These are phyloP conservation scores for Elymnias hypermnestra DNA, from an alignment of 1,140 invertebrate genomes.

Conservation along the genomic window DNA sequence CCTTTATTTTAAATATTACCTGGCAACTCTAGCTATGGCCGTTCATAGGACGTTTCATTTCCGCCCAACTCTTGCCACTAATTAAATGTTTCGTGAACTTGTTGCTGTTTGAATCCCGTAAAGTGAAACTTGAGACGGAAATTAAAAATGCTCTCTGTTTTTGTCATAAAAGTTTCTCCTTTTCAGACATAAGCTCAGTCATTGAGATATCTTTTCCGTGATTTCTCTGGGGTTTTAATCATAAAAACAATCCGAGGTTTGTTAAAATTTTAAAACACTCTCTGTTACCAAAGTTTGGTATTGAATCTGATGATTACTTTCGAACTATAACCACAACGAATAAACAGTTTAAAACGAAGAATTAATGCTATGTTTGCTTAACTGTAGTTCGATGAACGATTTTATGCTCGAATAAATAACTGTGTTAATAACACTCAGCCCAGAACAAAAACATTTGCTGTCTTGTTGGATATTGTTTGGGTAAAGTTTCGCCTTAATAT, in stretches of 20 bases:
- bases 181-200: slow-evolving; percentile 25
- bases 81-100: slow-evolving; percentile 66
- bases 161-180: slow-evolving; percentile 50
- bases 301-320: too few species aligned
- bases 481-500: slow-evolving; percentile 10
- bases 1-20: neutral
- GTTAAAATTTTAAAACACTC: too few species aligned
- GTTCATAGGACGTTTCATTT: slow-evolving; percentile 50
- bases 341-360: neutral
- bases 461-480: slow-evolving; percentile 21
- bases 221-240: neutral
- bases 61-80: slow-evolving; percentile 44
- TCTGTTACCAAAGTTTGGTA: too few species aligned
- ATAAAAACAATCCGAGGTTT: too few species aligned
- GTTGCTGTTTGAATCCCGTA: slow-evolving; percentile 56
- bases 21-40: slow-evolving; percentile 2
- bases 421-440: slow-evolving; percentile 36
- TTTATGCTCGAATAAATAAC: slow-evolving; percentile 53
- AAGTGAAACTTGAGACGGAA: slow-evolving; percentile 47
- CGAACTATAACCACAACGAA: too few species aligned
- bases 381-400: slow-evolving; percentile 36
- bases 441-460: slow-evolving; percentile 39
- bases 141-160: slow-evolving; percentile 52
- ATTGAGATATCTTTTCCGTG: slow-evolving; percentile 17
- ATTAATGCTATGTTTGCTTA: neutral